These are phyloP conservation scores for Acrocephalus arundinaceus DNA, from an alignment of 2,113 vertebrate genomes.

Conservation along the genomic window DNA sequence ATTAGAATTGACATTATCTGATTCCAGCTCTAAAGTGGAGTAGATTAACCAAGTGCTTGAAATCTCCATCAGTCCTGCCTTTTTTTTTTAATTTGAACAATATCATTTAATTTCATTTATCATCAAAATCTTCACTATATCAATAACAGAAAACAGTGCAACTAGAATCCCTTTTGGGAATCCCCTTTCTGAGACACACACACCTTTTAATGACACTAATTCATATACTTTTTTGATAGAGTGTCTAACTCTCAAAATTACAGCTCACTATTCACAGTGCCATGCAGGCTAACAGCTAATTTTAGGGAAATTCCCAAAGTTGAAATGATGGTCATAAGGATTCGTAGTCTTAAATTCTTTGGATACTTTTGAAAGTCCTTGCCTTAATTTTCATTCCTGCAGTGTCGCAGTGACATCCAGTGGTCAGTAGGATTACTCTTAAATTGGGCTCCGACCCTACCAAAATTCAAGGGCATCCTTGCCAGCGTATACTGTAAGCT, in stretches of 20 bases:
- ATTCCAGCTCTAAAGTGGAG: not conserved
- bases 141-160: slow-evolving; percentile 36
- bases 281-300: not conserved
- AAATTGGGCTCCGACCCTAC: not conserved
- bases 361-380: not conserved
- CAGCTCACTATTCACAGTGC: not conserved
- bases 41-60: not conserved
- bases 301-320: not conserved
- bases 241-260: not conserved
- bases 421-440: slow-evolving; percentile 76
- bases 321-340: not conserved
- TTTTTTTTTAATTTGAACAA: not conserved
- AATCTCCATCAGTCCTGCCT: not conserved
- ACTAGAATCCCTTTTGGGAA: not conserved
- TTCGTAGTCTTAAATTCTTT: not conserved
- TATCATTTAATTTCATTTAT: slow-evolving; percentile 24
- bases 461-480: not conserved
- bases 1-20: not conserved
- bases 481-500: not conserved
- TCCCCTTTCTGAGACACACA: not conserved
- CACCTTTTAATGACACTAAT: not conserved
- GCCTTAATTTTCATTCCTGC: slow-evolving; percentile 48
- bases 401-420: slow-evolving; percentile 80
- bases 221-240: not conserved
- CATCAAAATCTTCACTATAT: not conserved